Conservation (phyloP, 23 tunicate species). For the Ciona savignyi region DNA sequence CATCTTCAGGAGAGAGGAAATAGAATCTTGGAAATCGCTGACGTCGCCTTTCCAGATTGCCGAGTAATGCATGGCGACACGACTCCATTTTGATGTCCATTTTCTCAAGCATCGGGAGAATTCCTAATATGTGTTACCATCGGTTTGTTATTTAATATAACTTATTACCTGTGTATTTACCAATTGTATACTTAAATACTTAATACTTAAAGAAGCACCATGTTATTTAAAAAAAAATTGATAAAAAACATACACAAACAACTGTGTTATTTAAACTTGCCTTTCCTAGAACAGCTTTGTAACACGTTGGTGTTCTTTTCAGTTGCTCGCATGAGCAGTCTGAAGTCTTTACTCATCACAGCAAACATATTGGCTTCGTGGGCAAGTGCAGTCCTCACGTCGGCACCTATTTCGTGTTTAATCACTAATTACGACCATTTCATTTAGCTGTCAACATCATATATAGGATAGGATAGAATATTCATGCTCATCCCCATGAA, state of each 20-base stretch:
- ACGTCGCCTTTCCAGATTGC: conserved; percentile 87
- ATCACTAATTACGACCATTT: too few relatives aligned
- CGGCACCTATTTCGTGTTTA: conserved; percentile 73
- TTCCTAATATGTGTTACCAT: conserved; percentile 10
- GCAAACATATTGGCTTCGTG: conserved; percentile 97
- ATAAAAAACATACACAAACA: too few relatives aligned
- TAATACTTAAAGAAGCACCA: too few relatives aligned
- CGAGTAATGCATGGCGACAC: conserved; percentile 89
- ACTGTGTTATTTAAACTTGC: too few relatives aligned
- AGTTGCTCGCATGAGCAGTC: conserved; percentile 80
- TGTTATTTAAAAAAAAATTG: too few relatives aligned
- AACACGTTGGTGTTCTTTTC: conserved; percentile 93
- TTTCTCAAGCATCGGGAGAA: conserved; percentile 85
- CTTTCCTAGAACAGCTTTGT: conserved; percentile 92
- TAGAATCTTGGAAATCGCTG: conserved; percentile 83
- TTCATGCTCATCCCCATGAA: too few relatives aligned
- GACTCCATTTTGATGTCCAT: conserved; percentile 87
- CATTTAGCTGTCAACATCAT: too few relatives aligned
- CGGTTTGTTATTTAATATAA: neutral
- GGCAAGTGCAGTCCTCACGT: conserved; percentile 79
- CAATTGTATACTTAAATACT: too few relatives aligned
- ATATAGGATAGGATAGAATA: too few relatives aligned
- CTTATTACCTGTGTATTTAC: neutral
- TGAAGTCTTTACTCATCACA: conserved; percentile 90
- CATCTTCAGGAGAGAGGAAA: conserved; percentile 89